These are phyloP conservation scores for Vultur gryphus DNA, from an alignment of 2,797 vertebrate species.

Conservation along the genomic window DNA sequence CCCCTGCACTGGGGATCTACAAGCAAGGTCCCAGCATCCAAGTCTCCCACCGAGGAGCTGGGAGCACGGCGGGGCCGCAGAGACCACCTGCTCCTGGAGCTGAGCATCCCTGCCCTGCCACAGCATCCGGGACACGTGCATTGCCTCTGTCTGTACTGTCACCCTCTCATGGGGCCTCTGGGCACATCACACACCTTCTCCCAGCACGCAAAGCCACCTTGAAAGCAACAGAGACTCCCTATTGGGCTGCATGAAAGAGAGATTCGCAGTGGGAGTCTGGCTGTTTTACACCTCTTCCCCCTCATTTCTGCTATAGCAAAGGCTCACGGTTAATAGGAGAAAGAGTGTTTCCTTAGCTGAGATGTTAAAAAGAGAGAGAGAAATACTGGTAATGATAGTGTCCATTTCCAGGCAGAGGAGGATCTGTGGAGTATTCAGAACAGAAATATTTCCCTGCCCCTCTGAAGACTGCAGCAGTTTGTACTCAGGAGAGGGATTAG, in stretches of 20 bases:
- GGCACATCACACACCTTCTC: background rate
- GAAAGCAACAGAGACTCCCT: background rate
- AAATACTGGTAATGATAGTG: slow-evolving; percentile 41
- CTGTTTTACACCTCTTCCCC: background rate
- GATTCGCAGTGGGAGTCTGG: background rate
- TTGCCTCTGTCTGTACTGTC: background rate
- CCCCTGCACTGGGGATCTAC: background rate
- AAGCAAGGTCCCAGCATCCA: background rate
- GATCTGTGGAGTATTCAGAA: slow-evolving; percentile 64
- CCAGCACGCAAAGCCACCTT: background rate
- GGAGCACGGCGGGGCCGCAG: rapidly evolving
- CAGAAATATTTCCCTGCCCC: slow-evolving; percentile 54
- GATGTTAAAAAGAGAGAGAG: background rate
- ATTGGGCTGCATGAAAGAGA: background rate
- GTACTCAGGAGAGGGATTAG: slow-evolving; percentile 42
- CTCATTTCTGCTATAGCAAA: background rate
- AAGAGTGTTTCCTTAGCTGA: background rate
- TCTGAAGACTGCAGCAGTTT: slow-evolving; percentile 53
- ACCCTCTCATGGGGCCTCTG: background rate
- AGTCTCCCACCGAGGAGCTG: background rate
- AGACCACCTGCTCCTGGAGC: background rate
- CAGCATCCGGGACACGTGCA: rapidly evolving
- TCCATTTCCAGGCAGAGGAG: slow-evolving; percentile 64
- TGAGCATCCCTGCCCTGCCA: background rate
- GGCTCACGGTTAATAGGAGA: background rate